phyloP scores from a whole-genome alignment of 2,888 invertebrate species.

The Brachylomia viminalis region DNA sequence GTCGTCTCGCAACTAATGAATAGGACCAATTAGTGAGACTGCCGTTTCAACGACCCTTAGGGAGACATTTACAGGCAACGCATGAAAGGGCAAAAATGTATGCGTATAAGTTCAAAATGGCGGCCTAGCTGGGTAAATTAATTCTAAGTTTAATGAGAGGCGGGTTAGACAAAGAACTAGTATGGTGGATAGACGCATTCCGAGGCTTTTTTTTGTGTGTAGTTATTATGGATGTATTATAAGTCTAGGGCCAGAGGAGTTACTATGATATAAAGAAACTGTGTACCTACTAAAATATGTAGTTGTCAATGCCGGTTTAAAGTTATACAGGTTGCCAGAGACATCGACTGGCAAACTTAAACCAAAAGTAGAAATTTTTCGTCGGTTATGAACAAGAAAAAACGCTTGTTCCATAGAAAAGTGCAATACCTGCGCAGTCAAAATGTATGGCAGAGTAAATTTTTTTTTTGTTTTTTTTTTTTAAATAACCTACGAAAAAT shows the following conservation, averaged over 20 bases:
- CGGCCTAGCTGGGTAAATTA: conserved; percentile 19
- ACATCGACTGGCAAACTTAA: no score
- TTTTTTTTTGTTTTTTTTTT: no score
- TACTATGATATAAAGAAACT: neutral
- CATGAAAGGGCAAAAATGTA: conserved; percentile 65
- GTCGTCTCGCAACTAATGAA: conserved; percentile 69
- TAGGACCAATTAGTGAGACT: conserved; percentile 73
- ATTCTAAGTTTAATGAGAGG: conserved; percentile 50
- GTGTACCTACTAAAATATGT: no score
- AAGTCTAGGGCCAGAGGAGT: neutral
- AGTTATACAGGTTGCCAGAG: no score
- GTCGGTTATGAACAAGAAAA: no score
- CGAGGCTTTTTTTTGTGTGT: conserved; percentile 1
- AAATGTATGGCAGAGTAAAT: no score
- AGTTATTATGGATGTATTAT: neutral
- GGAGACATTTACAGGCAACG: conserved; percentile 62
- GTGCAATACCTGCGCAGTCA: no score
- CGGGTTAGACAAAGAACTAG: conserved; percentile 36
- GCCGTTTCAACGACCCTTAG: conserved; percentile 65
- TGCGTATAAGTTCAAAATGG: conserved; percentile 48
- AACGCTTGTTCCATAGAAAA: no score
- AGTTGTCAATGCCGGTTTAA: no score
- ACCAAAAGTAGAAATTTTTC: no score
- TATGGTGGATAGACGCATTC: conserved; percentile 11
- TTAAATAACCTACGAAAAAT: no score